These are phyloP conservation scores for Polyergus mexicanus DNA, from an alignment of 1,140 invertebrate genomes.

Conservation along the genomic window DNA sequence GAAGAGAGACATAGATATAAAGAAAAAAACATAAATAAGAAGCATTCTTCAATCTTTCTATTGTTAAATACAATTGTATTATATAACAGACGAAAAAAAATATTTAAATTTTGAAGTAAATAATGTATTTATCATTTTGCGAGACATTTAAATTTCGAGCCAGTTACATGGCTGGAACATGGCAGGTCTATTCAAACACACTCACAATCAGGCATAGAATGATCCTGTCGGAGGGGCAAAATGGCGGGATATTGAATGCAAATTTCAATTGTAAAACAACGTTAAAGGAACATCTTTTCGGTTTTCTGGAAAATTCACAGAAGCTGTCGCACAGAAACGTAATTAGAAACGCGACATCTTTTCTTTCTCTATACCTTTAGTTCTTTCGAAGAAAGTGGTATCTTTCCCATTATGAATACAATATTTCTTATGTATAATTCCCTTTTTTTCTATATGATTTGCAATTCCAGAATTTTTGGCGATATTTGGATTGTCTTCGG, in stretches of 20 bases:
- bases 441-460: not conserved
- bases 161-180: not conserved
- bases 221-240: not conserved
- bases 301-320: not conserved
- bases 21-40: not conserved
- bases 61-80: not conserved
- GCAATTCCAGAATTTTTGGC: not conserved
- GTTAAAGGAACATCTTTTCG: not conserved
- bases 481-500: not conserved
- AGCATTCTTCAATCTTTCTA: not conserved
- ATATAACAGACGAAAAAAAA: not conserved
- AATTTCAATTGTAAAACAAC: not conserved
- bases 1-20: not conserved
- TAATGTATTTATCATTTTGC: not conserved
- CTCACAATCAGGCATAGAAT: not conserved
- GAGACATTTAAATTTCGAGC: conserved; percentile 37
- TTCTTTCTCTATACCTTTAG: not conserved
- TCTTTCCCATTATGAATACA: not conserved
- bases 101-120: not conserved
- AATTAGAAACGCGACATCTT: not conserved
- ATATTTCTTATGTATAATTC: not conserved
- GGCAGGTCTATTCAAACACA: too few relatives aligned
- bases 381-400: not conserved
- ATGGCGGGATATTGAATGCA: not conserved
- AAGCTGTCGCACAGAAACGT: not conserved